Conservation (phyloP, 2,797 vertebrate species). For the Rhinogobio ventralis region DNA sequence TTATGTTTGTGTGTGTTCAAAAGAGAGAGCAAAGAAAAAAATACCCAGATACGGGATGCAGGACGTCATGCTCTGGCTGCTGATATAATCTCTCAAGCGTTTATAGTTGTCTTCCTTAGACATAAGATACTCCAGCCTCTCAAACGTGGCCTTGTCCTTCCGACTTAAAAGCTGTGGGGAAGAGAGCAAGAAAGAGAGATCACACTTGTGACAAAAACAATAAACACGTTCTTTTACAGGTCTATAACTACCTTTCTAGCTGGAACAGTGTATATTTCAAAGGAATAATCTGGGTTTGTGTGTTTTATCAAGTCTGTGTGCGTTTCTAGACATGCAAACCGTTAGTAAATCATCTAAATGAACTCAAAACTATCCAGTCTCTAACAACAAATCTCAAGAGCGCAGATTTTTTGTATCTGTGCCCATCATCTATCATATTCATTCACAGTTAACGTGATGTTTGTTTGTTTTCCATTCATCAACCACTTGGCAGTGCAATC, state of each 20-base stretch:
- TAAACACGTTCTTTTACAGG: not conserved
- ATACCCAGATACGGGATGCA: constrained; percentile 98
- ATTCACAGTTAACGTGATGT: not conserved
- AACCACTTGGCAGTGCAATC: not conserved
- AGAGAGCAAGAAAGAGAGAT: constrained; percentile 23
- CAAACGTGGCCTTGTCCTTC: constrained; percentile 97
- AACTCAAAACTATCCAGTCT: not conserved
- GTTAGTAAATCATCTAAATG: not conserved
- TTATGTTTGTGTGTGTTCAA: not conserved
- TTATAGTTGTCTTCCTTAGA: constrained; percentile 99
- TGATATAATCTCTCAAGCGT: constrained; percentile 95
- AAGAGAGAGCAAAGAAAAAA: constrained; percentile 40
- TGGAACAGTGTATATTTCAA: not conserved
- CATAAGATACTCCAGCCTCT: constrained; percentile 97
- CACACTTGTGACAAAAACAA: not conserved
- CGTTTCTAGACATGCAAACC: not conserved
- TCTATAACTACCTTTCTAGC: not conserved
- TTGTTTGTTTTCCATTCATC: constrained; percentile 6
- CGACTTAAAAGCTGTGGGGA: constrained; percentile 89
- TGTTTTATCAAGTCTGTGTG: not conserved
- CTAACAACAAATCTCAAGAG: constrained; percentile 1
- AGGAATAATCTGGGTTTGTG: not conserved
- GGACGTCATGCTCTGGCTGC: constrained; percentile 98
- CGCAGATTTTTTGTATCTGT: not conserved
- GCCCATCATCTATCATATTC: not conserved